Evolutionary conservation across 2,797 vertebrate species (phyloP), one percentile per base, ranked within the genome.

Genomic region (Garrulus glandarius): DNA sequence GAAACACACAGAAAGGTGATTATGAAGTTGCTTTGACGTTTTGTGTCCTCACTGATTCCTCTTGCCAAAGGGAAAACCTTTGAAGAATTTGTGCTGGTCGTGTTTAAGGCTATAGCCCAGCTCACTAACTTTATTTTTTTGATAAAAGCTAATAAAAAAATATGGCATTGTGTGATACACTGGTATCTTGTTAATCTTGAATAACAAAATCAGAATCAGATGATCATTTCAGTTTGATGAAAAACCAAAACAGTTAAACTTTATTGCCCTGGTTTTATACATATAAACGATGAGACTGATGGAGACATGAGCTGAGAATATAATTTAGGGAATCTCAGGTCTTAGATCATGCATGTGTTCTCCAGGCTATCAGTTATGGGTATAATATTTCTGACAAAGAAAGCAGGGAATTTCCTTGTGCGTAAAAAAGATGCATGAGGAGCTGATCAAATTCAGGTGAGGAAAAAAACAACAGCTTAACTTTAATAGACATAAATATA

Each of bases 101-200:
- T 21, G 26, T 39, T 10, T 19, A 17, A 75, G 41, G 36, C 19
- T 7, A 5, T 10, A 41, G 39, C 15, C 22, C 57, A 76, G n/a
- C n/a, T 88, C 39, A 13, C 6, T n/a, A 2, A 11, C 5, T 23
- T 77, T 46, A 37, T 30, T 75, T 47, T 18, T 57, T 26, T 15
- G 0, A 44, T 15, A 11, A 68, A 82, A 65, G 0, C 1, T 39
- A 46, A 5, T 6, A 9, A 19, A 83, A 83, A 80, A 13, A 13
- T 10, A 9, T 1, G 1, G 4, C 15, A n/a, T 24, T 59, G 4
- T 63, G 18, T 59, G 20, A 6, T 39, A 20, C 36, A 6, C 7
- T 76, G 52, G 5, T 19, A 18, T 18, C 11, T 29, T 59, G 14
- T 44, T 84, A 32, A 10, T 32, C 21, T 0, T 20, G 24, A 84